Conservation (phyloP, 1,140 invertebrate genomes). For the Drosophila tropicalis region DNA sequence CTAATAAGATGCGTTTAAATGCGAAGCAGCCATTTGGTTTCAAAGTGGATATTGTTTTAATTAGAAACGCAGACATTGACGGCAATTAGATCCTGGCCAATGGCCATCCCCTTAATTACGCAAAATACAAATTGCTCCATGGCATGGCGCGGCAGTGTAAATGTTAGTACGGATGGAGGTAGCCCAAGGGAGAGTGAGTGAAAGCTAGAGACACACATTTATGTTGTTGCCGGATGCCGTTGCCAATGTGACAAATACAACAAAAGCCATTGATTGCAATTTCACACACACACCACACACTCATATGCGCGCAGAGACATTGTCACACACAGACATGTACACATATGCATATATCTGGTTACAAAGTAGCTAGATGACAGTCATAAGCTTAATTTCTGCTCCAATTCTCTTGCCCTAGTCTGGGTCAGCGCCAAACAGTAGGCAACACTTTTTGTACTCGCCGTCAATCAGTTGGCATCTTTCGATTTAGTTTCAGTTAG, state of each 20-base stretch:
- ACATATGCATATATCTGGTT: background rate
- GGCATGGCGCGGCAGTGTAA: slow-evolving; percentile 42
- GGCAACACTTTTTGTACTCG: background rate
- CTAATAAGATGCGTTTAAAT: slow-evolving; percentile 57
- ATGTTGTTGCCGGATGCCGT: slow-evolving; percentile 57
- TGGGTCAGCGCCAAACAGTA: background rate
- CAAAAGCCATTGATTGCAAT: too few relatives aligned
- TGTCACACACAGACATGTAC: slow-evolving; percentile 4
- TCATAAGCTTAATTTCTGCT: slow-evolving; percentile 65
- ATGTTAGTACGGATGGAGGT: slow-evolving; percentile 4
- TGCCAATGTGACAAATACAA: too few relatives aligned
- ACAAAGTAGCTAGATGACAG: slow-evolving; percentile 25
- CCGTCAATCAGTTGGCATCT: background rate
- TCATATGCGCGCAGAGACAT: slow-evolving; percentile 12
- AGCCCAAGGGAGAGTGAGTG: background rate
- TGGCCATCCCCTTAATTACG: slow-evolving; percentile 63
- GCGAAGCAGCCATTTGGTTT: slow-evolving; percentile 11
- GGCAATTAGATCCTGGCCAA: slow-evolving; percentile 49
- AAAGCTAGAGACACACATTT: slow-evolving; percentile 23
- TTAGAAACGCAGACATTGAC: slow-evolving; percentile 46
- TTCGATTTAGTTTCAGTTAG: background rate
- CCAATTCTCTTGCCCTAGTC: slow-evolving; percentile 45
- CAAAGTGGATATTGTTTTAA: slow-evolving; percentile 63
- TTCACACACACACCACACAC: slow-evolving; percentile 32
- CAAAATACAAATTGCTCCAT: slow-evolving; percentile 63